phyloP scores from a whole-genome alignment of 2,113 vertebrate genomes.

The Herpetotheres cachinnans region DNA sequence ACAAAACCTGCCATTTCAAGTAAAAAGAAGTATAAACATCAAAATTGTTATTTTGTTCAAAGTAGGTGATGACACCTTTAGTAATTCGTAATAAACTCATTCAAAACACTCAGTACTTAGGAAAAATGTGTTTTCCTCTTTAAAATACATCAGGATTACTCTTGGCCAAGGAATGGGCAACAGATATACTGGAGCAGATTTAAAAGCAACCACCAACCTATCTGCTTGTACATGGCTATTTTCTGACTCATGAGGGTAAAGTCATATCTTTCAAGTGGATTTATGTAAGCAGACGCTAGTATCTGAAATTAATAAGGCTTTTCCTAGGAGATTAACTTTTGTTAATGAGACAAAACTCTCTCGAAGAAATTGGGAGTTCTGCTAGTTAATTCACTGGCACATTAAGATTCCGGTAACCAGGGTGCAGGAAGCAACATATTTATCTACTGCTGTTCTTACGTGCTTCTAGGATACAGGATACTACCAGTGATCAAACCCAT shows the following conservation, averaged over 20 bases:
- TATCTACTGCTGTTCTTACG: background rate
- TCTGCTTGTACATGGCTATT: background rate
- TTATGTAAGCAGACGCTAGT: background rate
- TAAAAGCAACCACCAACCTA: background rate
- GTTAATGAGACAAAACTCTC: background rate
- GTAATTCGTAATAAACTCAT: background rate
- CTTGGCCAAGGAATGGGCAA: background rate
- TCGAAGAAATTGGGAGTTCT: background rate
- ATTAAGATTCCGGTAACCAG: background rate
- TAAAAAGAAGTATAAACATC: background rate
- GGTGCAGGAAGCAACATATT: background rate
- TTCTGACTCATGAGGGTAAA: background rate
- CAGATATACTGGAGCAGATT: background rate
- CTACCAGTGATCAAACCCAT: background rate
- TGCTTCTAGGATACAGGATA: background rate
- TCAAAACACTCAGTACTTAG: background rate
- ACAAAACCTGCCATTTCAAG: background rate
- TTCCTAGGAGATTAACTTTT: background rate
- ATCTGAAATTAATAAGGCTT: background rate
- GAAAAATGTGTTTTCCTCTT: background rate
- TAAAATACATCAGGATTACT: background rate
- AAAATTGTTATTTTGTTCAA: background rate
- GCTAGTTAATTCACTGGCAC: background rate
- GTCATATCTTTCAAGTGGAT: background rate
- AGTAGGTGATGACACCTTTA: background rate